These are phyloP conservation scores for Ceyx margarethae DNA, from an alignment of 2,113 vertebrate species.

Conservation along the genomic window DNA sequence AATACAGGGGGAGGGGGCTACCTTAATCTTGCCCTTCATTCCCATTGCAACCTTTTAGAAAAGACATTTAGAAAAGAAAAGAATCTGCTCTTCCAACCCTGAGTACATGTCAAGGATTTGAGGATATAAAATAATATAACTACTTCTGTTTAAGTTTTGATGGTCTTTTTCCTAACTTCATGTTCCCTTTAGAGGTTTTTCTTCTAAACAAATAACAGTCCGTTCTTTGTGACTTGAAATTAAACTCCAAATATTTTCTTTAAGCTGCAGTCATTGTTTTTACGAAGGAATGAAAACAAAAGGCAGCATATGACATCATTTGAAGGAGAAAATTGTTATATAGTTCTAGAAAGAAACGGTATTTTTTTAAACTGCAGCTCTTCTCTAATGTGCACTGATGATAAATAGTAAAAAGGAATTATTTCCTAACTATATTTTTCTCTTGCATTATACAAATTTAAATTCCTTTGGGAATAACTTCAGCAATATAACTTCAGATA, in stretches of 20 bases:
- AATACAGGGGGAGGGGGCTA: background rate
- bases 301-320: conserved; percentile 32
- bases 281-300: conserved; percentile 53
- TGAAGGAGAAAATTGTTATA: conserved; percentile 40
- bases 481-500: conserved; percentile 52
- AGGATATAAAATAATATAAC: conserved; percentile 6
- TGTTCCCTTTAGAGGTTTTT: background rate
- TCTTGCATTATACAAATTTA: conserved; percentile 52
- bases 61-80: background rate
- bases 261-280: background rate
- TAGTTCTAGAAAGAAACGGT: conserved; percentile 12
- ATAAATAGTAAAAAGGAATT: conserved; percentile 54
- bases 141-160: background rate
- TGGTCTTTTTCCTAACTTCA: background rate
- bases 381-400: conserved; percentile 15
- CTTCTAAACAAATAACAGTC: conserved; percentile 1
- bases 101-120: background rate
- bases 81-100: background rate
- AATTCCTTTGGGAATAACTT: conserved; percentile 59
- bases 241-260: conserved; percentile 53
- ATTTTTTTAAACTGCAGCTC: conserved; percentile 32
- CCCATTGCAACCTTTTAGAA: background rate
- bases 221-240: conserved; percentile 38
- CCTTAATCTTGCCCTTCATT: conserved; percentile 27
- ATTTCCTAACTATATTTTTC: conserved; percentile 49